phyloP scores from a whole-genome alignment of 2,888 invertebrate genomes.

The Leucophora obtusa region DNA sequence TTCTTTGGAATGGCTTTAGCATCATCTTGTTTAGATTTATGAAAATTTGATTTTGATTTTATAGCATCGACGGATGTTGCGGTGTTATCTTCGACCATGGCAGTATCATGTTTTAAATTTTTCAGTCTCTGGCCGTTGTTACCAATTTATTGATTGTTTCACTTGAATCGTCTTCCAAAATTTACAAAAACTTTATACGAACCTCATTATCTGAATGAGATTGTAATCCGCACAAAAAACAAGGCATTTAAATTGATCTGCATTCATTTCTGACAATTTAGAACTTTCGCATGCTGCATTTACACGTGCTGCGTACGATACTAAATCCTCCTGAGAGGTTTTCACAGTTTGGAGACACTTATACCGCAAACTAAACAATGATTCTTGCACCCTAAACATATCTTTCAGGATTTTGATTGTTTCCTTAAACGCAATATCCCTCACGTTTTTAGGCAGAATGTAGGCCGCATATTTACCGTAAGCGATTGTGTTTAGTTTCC shows the following conservation, averaged over 20 bases:
- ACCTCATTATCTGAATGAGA: conserved; percentile 12
- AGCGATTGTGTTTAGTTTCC: conserved; percentile 1
- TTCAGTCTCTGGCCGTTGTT: no score
- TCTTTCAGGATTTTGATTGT: not conserved
- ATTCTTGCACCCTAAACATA: conserved; percentile 18
- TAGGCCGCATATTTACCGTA: conserved; percentile 13
- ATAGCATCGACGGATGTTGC: not conserved
- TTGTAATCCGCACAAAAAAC: not conserved
- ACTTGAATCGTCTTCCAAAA: conserved; percentile 14
- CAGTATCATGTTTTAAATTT: conserved; percentile 1
- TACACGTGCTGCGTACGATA: no score
- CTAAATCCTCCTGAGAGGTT: not conserved
- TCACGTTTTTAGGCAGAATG: not conserved
- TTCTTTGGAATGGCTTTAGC: no score
- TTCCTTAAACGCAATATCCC: conserved; percentile 7
- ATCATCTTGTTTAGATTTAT: no score
- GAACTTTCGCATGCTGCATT: no score
- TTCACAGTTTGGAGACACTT: not conserved
- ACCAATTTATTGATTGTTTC: conserved; percentile 11
- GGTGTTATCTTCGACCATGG: conserved; percentile 2
- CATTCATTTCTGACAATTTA: conserved; percentile 12
- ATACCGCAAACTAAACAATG: conserved; percentile 7
- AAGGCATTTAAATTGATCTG: conserved; percentile 20
- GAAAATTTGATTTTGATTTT: not conserved
- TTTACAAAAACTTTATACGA: conserved; percentile 16